Percentiles rank a stretch among this genome's conserved stretches.
Evolutionary conservation across 2,888 invertebrate genomes (phyloP).

Genomic region (Copidosoma aretas): DNA sequence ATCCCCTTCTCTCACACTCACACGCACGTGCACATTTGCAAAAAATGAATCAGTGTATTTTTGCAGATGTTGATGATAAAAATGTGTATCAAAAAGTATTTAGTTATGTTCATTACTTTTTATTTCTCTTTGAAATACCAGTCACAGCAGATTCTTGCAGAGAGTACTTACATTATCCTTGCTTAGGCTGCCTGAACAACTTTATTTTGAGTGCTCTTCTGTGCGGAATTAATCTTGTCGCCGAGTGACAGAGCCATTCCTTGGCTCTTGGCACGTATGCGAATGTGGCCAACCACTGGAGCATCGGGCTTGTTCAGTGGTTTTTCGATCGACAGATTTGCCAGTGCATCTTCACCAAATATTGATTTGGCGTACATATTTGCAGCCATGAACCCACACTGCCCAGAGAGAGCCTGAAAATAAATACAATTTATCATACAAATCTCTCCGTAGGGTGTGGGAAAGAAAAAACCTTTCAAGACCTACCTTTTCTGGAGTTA

Average conservation of each 20-base stretch:
- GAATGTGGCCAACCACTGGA: constrained; percentile 94
- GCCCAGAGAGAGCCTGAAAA: constrained; percentile 84
- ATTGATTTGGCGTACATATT: constrained; percentile 98
- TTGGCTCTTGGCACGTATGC: constrained; percentile 98
- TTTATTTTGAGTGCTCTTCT: constrained; percentile 69
- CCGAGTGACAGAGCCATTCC: constrained; percentile 99
- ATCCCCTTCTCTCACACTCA: constrained; percentile 20
- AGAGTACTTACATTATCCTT: constrained; percentile 21
- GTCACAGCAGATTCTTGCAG: constrained; percentile 11
- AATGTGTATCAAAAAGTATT: constrained; percentile 22
- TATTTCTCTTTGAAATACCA: constrained; percentile 14
- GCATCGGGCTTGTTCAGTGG: constrained; percentile 85
- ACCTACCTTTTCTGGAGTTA: constrained; percentile 91
- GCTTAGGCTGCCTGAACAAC: constrained; percentile 57
- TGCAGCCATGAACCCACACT: constrained; percentile 99
- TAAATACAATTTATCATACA: background rate
- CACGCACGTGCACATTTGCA: constrained; percentile 18
- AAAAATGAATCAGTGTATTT: constrained; percentile 22
- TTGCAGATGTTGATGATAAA: constrained; percentile 23
- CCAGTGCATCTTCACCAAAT: constrained; percentile 98
- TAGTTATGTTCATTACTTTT: constrained; percentile 3
- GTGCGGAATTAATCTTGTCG: constrained; percentile 95
- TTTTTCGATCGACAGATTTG: constrained; percentile 98
- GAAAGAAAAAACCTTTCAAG: background rate
- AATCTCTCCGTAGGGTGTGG: background rate